phyloP scores from a whole-genome alignment of 2,888 invertebrate genomes.

The Tetropium fuscum region DNA sequence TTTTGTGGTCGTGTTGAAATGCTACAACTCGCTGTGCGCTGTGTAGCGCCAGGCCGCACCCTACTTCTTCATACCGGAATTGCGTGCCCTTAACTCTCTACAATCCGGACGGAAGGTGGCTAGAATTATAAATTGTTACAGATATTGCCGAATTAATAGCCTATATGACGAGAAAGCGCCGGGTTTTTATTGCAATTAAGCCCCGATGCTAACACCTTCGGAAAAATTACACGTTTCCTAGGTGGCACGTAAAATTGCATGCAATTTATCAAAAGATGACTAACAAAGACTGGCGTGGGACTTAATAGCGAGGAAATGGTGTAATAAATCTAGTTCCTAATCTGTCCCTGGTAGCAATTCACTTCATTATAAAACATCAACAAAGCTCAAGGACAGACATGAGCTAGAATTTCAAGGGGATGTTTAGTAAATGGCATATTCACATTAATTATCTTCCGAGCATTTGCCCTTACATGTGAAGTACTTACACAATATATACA shows the following conservation, averaged over 20 bases:
- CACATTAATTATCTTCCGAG: no score
- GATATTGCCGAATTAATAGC: conserved; percentile 42
- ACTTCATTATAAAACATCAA: conserved; percentile 13
- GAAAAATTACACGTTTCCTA: conserved; percentile 35
- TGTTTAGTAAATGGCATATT: no score
- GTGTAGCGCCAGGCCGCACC: conserved; percentile 10
- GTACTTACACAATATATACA: no score
- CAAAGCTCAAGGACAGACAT: neutral
- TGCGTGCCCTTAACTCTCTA: conserved; percentile 33
- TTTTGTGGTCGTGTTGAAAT: conserved; percentile 4
- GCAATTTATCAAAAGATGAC: conserved; percentile 41
- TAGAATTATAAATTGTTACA: conserved; percentile 45
- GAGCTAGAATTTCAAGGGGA: no score
- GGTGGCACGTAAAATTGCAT: conserved; percentile 32
- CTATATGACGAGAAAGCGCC: conserved; percentile 32
- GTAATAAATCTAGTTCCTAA: conserved; percentile 35
- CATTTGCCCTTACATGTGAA: no score
- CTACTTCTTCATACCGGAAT: conserved; percentile 30
- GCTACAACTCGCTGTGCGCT: neutral
- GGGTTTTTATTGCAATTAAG: conserved; percentile 40
- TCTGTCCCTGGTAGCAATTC: conserved; percentile 17
- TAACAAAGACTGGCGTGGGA: conserved; percentile 37
- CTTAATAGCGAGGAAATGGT: conserved; percentile 37
- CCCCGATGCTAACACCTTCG: conserved; percentile 33
- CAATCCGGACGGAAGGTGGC: conserved; percentile 30